Base-by-base conservation (phyloP, 64 coral and sea anemone species). In the Catalaphyllia jardinei region DNA sequence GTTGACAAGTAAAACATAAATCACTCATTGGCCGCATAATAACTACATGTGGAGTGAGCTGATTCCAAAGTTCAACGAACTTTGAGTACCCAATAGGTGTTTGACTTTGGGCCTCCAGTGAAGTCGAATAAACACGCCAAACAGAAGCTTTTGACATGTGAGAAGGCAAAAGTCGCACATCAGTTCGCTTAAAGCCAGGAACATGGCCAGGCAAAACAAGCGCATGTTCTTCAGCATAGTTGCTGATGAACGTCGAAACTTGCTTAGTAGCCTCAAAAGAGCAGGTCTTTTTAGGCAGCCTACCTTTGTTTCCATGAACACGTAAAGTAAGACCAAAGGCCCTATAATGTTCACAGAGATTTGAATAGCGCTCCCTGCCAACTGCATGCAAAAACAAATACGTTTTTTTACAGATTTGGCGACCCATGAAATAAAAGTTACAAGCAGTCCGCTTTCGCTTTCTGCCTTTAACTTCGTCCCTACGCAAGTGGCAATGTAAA, bases 191-290 rank as follows among this genome's bases (percentile, higher is more conserved):
- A 27, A 92, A 92, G 33, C 90, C 90, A 33, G 90, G 90, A 49
- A 92, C 90, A 20, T 83, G 75, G 33, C 90, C 82, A n/a, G 82
- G 90, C 71, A 87, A 65, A 67, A 92, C 2, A 33, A 92, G 82
- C 10, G 90, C 90, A 51, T 92, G 90, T 65, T 92, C 80, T 78
- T 92, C 90, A 54, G 90, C 82, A 71, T 52, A 52, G 78, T 92
- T 92, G 10, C 46, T 62, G 46, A 92, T 92, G 29, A 87, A 92
- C 65, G 77, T 86, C 20, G 78, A 27, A 77, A 92, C 90, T 55
- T 74, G 72, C 46, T 77, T 59, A 49, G 86, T 27, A 60, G 90
- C 69, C 38, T 92, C 90, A 7, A 69, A 30, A 73, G 77, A 55
- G 20, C 61, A 73, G 52, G 88, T 69, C 42, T 90, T 90, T 52